phyloP scores from a whole-genome alignment of 2,797 vertebrate species.

The Tapirus indicus region DNA sequence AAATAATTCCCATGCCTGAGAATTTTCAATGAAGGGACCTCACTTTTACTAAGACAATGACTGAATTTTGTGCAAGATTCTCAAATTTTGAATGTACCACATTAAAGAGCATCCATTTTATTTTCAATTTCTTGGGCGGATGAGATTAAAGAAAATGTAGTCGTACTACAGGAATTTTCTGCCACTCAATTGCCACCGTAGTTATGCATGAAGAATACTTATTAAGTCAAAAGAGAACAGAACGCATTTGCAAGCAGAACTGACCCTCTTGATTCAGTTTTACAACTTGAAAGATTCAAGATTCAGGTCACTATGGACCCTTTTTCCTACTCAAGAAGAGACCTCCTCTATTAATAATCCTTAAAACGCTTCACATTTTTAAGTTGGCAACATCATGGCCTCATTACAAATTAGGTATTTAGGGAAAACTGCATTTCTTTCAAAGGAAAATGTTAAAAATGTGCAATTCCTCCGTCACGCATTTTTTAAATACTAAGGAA shows the following conservation, averaged over 20 bases:
- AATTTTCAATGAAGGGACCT: background rate
- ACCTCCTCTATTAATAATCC: conserved; percentile 4
- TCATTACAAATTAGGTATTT: conserved; percentile 58
- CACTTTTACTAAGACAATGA: conserved; percentile 27
- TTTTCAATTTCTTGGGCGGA: conserved; percentile 3
- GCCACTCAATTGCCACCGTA: conserved; percentile 37
- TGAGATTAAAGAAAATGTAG: conserved; percentile 50
- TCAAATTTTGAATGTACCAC: conserved; percentile 51
- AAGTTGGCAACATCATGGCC: conserved; percentile 7
- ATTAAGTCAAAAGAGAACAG: conserved; percentile 65
- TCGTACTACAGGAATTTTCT: conserved; percentile 52
- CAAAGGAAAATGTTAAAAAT: conserved; percentile 48
- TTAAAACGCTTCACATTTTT: conserved; percentile 58
- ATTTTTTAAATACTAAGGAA: conserved; percentile 64
- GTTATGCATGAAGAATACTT: conserved; percentile 58
- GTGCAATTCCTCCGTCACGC: background rate
- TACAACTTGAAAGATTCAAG: conserved; percentile 60
- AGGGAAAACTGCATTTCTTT: conserved; percentile 59
- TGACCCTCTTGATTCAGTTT: conserved; percentile 59
- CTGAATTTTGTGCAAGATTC: conserved; percentile 19
- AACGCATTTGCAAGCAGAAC: conserved; percentile 66
- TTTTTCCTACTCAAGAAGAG: conserved; percentile 15
- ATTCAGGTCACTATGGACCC: background rate
- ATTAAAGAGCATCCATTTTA: conserved; percentile 44
- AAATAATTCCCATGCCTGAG: conserved; percentile 22